phyloP scores from a whole-genome alignment of 2,113 vertebrate genomes.

The Engystomops pustulosus region DNA sequence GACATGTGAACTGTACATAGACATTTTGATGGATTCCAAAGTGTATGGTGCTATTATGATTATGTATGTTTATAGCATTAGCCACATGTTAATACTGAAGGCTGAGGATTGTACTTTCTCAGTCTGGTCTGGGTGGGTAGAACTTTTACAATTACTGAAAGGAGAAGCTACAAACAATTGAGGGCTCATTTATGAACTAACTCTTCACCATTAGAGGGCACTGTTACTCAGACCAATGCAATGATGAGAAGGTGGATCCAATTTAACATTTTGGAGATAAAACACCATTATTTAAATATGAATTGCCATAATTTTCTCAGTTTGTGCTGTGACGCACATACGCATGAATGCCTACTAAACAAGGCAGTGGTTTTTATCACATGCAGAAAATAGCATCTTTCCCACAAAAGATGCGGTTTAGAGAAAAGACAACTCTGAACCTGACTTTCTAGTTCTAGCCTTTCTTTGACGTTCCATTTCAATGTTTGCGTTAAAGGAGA shows the following conservation, averaged over 20 bases:
- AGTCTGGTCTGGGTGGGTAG: too few relatives aligned
- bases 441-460: constrained; percentile 55
- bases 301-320: neutral
- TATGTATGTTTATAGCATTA: too few relatives aligned
- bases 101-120: too few relatives aligned
- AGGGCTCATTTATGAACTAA: neutral
- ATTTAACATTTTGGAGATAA: neutral
- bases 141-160: too few relatives aligned
- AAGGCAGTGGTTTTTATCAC: constrained; percentile 1
- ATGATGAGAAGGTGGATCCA: neutral
- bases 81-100: too few relatives aligned
- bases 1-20: too few relatives aligned
- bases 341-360: neutral
- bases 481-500: constrained; percentile 60
- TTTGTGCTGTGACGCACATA: constrained; percentile 20
- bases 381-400: constrained; percentile 24
- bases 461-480: constrained; percentile 58
- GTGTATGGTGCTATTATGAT: too few relatives aligned
- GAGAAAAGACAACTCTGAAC: constrained; percentile 14
- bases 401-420: constrained; percentile 42
- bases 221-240: neutral
- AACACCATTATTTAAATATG: constrained; percentile 6
- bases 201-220: neutral
- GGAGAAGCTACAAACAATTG: neutral
- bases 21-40: too few relatives aligned